Conservation (phyloP, 1,140 invertebrate species). For the Aphis craccivora region DNA sequence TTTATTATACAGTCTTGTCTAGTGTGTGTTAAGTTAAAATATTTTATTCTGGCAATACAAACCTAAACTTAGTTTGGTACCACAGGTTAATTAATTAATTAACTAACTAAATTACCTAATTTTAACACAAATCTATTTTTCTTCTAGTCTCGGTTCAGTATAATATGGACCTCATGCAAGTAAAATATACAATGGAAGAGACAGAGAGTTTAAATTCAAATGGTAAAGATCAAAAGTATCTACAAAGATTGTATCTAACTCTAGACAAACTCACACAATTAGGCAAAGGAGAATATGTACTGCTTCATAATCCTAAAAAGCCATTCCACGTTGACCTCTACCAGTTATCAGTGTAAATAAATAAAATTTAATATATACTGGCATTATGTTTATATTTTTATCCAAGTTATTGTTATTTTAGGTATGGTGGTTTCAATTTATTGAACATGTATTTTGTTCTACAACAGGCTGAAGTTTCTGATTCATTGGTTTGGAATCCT, state of each 20-base stretch:
- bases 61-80: background rate
- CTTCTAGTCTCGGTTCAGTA: constrained; percentile 28
- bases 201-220: background rate
- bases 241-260: constrained; percentile 11
- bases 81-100: fast-evolving
- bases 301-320: constrained; percentile 49
- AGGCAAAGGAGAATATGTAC: constrained; percentile 28
- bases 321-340: constrained; percentile 35
- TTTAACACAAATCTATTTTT: background rate
- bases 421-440: constrained; percentile 49
- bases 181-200: background rate
- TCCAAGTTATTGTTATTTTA: background rate
- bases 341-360: background rate
- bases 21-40: background rate
- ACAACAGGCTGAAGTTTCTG: constrained; percentile 33
- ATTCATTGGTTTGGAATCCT: constrained; percentile 40
- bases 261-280: constrained; percentile 27
- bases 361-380: background rate
- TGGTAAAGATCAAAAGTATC: background rate
- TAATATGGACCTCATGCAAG: constrained; percentile 43
- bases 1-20: background rate
- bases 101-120: background rate
- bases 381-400: background rate
- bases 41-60: background rate
- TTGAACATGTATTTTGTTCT: constrained; percentile 49